Conservation (phyloP, 2,113 vertebrate species). For the Amblyopsis rosae region DNA sequence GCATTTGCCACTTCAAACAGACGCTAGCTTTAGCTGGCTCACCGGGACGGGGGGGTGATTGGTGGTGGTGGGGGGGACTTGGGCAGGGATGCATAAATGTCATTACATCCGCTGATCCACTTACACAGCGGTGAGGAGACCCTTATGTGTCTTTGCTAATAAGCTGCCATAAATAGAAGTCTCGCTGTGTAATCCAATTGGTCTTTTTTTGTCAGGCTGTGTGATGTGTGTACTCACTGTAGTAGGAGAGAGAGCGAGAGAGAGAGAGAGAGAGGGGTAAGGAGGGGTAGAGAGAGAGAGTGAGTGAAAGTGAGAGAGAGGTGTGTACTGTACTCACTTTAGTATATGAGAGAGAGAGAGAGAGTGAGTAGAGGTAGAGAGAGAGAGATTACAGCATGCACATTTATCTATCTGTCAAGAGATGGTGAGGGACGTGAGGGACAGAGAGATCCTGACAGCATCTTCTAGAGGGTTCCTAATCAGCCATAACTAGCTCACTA, state of each 20-base stretch:
- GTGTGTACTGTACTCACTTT: too few species aligned
- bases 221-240: not conserved
- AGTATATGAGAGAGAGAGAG: not conserved
- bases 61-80: too few species aligned
- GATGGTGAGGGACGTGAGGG: not conserved
- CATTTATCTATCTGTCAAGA: not conserved
- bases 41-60: too few species aligned
- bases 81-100: not conserved
- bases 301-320: not conserved
- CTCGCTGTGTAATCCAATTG: conserved; percentile 48
- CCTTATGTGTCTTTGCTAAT: conserved; percentile 37
- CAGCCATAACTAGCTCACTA: too few species aligned
- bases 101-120: conserved; percentile 44
- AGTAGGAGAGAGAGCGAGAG: not conserved
- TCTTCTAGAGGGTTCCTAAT: too few species aligned
- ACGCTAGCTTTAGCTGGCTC: conserved; percentile 13
- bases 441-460: too few species aligned
- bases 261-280: not conserved
- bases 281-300: too few species aligned
- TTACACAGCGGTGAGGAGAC: conserved; percentile 47
- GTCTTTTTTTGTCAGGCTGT: conserved; percentile 5
- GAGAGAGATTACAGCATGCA: not conserved
- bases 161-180: conserved; percentile 66
- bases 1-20: conserved; percentile 7
- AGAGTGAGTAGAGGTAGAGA: not conserved